Conservation (phyloP, 2,797 vertebrate genomes). For the Channa striata region DNA sequence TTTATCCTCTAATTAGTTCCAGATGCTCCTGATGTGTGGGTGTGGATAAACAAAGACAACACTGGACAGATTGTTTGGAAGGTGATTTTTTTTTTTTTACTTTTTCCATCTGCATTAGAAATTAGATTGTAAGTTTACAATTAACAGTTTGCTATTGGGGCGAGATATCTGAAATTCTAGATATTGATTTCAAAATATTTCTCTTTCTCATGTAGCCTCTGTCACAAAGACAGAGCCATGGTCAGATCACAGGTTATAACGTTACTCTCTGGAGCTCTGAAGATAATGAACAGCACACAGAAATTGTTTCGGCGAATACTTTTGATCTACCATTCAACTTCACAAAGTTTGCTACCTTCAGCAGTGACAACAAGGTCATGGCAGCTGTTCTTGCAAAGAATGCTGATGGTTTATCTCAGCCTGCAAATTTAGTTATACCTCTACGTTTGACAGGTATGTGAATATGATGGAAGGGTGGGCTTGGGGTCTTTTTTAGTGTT, state of each 20-base stretch:
- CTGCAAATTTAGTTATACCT: conserved; percentile 62
- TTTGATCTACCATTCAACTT: conserved; percentile 63
- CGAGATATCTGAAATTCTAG: not conserved
- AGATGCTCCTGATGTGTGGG: conserved; percentile 81
- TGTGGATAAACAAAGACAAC: conserved; percentile 72
- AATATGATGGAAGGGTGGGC: not conserved
- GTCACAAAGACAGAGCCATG: conserved; percentile 73
- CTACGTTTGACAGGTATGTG: conserved; percentile 69
- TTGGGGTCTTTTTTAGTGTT: not conserved
- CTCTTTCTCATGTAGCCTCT: conserved; percentile 66
- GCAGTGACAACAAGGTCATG: conserved; percentile 40
- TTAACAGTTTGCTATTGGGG: not conserved
- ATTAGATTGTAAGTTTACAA: not conserved
- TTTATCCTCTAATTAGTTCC: conserved; percentile 69
- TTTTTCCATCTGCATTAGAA: not conserved
- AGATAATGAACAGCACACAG: conserved; percentile 47
- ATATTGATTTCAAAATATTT: not conserved
- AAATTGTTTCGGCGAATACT: conserved; percentile 25
- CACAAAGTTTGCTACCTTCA: conserved; percentile 39
- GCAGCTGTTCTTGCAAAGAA: conserved; percentile 77
- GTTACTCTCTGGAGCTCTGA: conserved; percentile 73
- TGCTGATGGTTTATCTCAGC: conserved; percentile 62
- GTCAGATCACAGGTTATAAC: conserved; percentile 72
- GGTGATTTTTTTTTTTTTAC: conserved; percentile 55
- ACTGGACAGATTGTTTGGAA: conserved; percentile 80